phyloP scores from a whole-genome alignment of 2,113 vertebrate species.

The human region GRCh38 chr17:62916001-62916500 shows the following conservation, averaged over 20 bases:
- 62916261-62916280: neutral
- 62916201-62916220: neutral
- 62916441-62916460: neutral
- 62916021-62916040: too few relatives aligned
- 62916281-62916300: neutral
- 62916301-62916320: neutral
- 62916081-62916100: too few relatives aligned
- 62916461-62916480: neutral
- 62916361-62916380: conserved; percentile 10
- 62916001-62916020: too few relatives aligned
- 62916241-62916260: neutral
- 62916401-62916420: neutral
- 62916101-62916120: too few relatives aligned
- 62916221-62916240: neutral
- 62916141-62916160: neutral
- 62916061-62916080: too few relatives aligned
- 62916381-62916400: conserved; percentile 23
- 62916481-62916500: neutral
- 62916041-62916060: too few relatives aligned
- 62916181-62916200: neutral
- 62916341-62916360: neutral
- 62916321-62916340: neutral
- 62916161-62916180: neutral
- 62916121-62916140: too few relatives aligned
- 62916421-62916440: neutral